These are phyloP conservation scores for Brienomyrus longianalis DNA, from an alignment of 2,113 vertebrate genomes.

Conservation along the genomic window DNA sequence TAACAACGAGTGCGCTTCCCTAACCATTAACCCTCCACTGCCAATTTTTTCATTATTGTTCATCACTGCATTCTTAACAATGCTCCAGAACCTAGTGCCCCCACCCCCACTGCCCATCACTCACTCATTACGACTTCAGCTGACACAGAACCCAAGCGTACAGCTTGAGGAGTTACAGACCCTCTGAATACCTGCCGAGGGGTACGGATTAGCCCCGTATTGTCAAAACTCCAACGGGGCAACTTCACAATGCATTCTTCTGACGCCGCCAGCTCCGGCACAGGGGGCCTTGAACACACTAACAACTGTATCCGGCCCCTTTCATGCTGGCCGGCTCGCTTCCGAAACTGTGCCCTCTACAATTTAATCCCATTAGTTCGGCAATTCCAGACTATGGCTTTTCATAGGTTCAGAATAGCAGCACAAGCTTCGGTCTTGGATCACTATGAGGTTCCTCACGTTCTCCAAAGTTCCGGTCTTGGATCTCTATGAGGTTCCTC, in stretches of 20 bases:
- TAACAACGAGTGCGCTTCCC: no score
- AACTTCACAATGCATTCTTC: slow-evolving; percentile 33
- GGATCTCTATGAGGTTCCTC: no score
- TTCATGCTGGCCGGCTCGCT: slow-evolving; percentile 40
- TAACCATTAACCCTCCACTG: no score
- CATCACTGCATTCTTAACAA: neutral
- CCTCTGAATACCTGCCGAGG: neutral
- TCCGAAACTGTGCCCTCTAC: slow-evolving; percentile 45
- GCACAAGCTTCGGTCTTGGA: slow-evolving; percentile 29
- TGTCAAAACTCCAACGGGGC: neutral
- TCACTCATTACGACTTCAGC: neutral
- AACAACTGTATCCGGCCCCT: slow-evolving; percentile 50
- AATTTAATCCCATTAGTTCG: slow-evolving; percentile 61
- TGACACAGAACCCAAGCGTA: neutral
- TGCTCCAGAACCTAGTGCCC: neutral
- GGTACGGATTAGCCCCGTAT: neutral
- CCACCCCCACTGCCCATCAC: neutral
- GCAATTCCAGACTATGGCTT: slow-evolving; percentile 60
- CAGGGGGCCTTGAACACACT: slow-evolving; percentile 48
- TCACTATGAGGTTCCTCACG: slow-evolving; percentile 24
- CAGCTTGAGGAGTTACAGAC: neutral
- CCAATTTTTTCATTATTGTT: neutral
- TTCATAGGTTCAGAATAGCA: slow-evolving; percentile 59
- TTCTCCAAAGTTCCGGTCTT: no score
- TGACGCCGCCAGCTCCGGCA: slow-evolving; percentile 47